These are phyloP conservation scores for Syrmaticus mikado DNA, from an alignment of 2,113 vertebrate species.

Conservation along the genomic window DNA sequence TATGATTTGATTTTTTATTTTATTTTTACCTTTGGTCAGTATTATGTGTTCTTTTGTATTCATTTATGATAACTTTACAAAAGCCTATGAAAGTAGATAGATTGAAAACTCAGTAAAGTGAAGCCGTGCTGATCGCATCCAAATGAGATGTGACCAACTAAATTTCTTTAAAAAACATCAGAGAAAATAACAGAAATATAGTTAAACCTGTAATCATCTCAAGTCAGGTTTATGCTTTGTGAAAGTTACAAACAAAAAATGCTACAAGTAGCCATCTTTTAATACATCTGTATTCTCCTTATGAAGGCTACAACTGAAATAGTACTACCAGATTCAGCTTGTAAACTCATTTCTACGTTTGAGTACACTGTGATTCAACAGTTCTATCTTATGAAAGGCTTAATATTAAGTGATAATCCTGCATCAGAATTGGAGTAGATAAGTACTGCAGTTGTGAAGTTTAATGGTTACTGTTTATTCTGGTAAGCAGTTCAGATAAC, in stretches of 20 bases:
- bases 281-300: not conserved
- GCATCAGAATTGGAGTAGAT: not conserved
- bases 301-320: not conserved
- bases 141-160: not conserved
- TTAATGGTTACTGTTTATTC: not conserved
- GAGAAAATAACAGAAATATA: conserved; percentile 8
- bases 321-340: not conserved
- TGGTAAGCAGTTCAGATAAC: not conserved
- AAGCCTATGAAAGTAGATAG: not conserved
- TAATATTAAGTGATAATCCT: not conserved
- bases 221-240: not conserved
- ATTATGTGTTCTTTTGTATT: not conserved
- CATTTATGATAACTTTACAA: not conserved
- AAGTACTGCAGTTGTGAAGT: not conserved
- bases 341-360: not conserved
- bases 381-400: not conserved
- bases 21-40: not conserved
- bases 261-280: not conserved
- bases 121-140: not conserved
- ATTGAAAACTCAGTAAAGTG: not conserved
- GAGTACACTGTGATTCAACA: not conserved
- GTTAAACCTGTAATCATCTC: not conserved
- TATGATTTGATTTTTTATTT: too few relatives aligned
- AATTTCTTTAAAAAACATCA: not conserved
- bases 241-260: not conserved